Percentiles rank a stretch among this genome's conserved stretches.
phyloP scores from a whole-genome alignment of 2,113 vertebrate species.

The Lagopus muta region DNA sequence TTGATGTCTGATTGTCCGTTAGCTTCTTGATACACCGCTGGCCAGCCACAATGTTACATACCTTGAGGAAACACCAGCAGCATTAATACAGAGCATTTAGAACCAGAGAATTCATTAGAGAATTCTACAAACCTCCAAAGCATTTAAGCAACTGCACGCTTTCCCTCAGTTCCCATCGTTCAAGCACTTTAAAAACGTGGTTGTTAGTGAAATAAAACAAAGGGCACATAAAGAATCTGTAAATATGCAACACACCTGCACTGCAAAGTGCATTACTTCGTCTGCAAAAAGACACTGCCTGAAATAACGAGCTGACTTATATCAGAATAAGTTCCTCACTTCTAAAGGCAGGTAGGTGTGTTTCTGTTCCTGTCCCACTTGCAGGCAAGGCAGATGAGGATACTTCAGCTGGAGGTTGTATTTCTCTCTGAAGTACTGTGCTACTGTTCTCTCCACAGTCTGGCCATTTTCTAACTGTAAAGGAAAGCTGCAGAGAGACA shows the following conservation, averaged over 20 bases:
- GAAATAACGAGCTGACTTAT: background rate
- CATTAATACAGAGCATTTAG: background rate
- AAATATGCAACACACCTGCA: background rate
- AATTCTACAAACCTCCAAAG: fast-evolving
- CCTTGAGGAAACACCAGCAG: slow-evolving; percentile 73
- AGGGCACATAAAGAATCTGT: fast-evolving
- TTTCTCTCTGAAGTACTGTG: slow-evolving; percentile 99
- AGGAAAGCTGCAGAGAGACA: slow-evolving; percentile 86
- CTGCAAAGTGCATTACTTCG: background rate
- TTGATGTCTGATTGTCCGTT: slow-evolving; percentile 99
- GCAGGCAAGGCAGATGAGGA: slow-evolving; percentile 96
- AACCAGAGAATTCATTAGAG: background rate
- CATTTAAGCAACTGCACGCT: fast-evolving
- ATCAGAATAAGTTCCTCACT: slow-evolving; percentile 79
- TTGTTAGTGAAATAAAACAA: background rate
- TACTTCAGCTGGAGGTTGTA: slow-evolving; percentile 98
- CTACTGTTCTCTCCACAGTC: slow-evolving; percentile 99
- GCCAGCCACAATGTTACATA: slow-evolving; percentile 98
- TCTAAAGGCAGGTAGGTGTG: slow-evolving; percentile 99
- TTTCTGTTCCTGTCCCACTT: slow-evolving; percentile 99
- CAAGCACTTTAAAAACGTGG: background rate
- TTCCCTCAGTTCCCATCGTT: background rate
- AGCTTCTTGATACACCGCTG: slow-evolving; percentile 99
- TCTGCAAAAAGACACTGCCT: background rate
- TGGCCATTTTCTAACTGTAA: slow-evolving; percentile 97